These are phyloP conservation scores for Elgaria multicarinata DNA, from an alignment of 2,113 vertebrate species.

Conservation along the genomic window DNA sequence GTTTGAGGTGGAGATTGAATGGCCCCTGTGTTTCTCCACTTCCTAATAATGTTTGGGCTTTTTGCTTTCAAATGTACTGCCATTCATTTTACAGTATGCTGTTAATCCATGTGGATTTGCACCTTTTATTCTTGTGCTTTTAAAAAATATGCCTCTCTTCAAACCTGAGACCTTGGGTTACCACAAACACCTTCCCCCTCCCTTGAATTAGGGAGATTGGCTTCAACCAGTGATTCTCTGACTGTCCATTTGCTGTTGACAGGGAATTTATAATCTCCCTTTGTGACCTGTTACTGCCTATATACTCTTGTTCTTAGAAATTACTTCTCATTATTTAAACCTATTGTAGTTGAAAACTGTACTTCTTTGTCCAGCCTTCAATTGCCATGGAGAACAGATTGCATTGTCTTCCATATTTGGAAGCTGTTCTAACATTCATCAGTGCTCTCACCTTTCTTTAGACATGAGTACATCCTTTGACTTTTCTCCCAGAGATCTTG, in stretches of 20 bases:
- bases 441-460: not conserved
- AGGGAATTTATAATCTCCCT: not conserved
- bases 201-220: not conserved
- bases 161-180: not conserved
- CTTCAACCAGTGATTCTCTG: not conserved
- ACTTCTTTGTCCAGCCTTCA: not conserved
- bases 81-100: not conserved
- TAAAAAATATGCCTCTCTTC: not conserved
- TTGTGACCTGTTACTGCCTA: not conserved
- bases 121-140: not conserved
- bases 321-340: not conserved
- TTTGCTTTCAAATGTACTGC: not conserved
- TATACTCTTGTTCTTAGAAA: not conserved
- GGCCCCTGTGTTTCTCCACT: not conserved
- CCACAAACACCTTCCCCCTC: not conserved
- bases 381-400: not conserved
- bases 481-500: not conserved
- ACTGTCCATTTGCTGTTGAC: not conserved
- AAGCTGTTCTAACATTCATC: not conserved
- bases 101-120: not conserved
- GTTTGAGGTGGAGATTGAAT: not conserved
- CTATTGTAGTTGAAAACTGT: not conserved
- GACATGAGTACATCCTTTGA: not conserved
- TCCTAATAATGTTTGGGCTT: not conserved
- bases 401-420: not conserved